A percentile compares a stretch with the other conserved stretches of the same genome.
Evolutionary conservation across 2,113 vertebrate species (phyloP).

Genomic region (Muscicapa adusta): DNA sequence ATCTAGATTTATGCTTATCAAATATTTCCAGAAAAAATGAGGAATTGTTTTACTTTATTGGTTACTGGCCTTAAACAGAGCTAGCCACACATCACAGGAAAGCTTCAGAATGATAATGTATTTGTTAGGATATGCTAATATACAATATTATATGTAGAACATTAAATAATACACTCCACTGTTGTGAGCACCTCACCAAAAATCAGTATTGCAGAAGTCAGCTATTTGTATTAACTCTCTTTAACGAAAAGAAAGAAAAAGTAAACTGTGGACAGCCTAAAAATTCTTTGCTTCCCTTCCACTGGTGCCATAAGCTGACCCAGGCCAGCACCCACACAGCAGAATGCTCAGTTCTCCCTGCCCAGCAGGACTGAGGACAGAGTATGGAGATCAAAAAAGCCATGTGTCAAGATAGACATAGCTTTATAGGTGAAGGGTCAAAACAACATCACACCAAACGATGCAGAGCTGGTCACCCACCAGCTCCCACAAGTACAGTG

Average conservation of each 20-base stretch:
- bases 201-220: neutral
- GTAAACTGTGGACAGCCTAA: neutral
- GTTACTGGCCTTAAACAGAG: neutral
- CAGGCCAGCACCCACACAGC: neutral
- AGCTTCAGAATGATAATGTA: neutral
- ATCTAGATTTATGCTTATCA: neutral
- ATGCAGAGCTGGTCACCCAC: neutral
- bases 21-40: neutral
- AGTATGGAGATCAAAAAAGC: neutral
- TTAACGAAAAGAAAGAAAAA: neutral
- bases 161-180: neutral
- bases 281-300: neutral
- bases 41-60: neutral
- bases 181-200: neutral
- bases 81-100: neutral
- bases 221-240: neutral
- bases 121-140: neutral
- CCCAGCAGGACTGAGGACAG: neutral
- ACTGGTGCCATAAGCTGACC: neutral
- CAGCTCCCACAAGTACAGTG: neutral
- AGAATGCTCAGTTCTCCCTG: rapidly evolving
- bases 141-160: rapidly evolving
- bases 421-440: neutral
- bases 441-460: neutral
- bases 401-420: neutral